A percentile compares a stretch with the other conserved stretches of the same genome.
phyloP scores from a whole-genome alignment of 2,888 invertebrate species.

The Apodemia hepburni region DNA sequence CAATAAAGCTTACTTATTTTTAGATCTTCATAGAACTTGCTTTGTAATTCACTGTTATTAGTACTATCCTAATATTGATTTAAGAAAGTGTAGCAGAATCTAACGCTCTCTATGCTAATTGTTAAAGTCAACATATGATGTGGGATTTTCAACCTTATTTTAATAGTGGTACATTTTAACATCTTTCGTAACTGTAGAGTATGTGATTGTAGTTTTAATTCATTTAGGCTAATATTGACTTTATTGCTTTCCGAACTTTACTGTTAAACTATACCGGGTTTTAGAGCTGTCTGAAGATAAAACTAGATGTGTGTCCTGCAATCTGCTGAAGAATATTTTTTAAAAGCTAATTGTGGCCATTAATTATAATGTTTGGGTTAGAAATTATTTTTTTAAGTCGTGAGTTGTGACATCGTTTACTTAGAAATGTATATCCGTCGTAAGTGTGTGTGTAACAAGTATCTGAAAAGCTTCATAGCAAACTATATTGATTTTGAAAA shows the following conservation, averaged over 20 bases:
- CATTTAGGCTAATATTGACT: background rate
- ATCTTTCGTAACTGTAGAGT: background rate
- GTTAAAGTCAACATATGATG: background rate
- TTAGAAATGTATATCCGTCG: too few species aligned
- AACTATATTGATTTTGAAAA: too few species aligned
- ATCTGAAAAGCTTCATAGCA: too few species aligned
- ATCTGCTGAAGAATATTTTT: too few species aligned
- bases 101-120: conserved; percentile 3
- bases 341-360: too few species aligned
- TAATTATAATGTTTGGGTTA: too few species aligned
- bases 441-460: too few species aligned
- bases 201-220: conserved; percentile 4
- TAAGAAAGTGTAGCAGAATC: conserved; percentile 7
- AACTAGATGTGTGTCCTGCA: too few species aligned
- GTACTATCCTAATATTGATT: conserved; percentile 5
- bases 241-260: background rate
- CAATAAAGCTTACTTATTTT: background rate
- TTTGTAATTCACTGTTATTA: conserved; percentile 6
- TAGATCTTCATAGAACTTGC: background rate
- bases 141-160: background rate
- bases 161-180: background rate
- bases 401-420: too few species aligned
- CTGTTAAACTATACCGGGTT: background rate
- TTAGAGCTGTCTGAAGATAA: too few species aligned
- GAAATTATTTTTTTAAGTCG: too few species aligned